A percentile compares a stretch with the other conserved stretches of the same genome.
phyloP scores from a whole-genome alignment of 2,113 vertebrate species.

The Bos javanicus region DNA sequence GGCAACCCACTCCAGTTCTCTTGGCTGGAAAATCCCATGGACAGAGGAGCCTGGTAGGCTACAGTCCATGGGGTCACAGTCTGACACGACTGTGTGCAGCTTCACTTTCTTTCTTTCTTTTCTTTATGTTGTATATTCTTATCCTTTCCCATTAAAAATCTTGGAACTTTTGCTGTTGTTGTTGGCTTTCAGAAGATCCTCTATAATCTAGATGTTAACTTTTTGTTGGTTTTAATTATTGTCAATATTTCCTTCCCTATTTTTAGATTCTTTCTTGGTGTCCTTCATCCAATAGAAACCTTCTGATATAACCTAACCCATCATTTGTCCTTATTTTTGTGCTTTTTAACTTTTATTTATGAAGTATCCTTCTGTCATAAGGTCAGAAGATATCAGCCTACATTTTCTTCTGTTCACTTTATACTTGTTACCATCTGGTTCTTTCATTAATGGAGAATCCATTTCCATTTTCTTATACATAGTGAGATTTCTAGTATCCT shows the following conservation, averaged over 20 bases:
- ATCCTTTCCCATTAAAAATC: neutral
- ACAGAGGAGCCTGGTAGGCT: neutral
- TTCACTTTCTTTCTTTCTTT: neutral
- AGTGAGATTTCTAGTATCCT: neutral
- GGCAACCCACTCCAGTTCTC: neutral
- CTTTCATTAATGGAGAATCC: neutral
- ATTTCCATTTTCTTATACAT: neutral
- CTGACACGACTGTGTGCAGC: fast-evolving
- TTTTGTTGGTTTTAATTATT: neutral
- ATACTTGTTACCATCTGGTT: neutral
- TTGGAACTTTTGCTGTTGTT: neutral
- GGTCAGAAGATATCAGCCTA: neutral
- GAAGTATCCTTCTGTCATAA: neutral
- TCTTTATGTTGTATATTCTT: neutral
- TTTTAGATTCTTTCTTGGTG: neutral
- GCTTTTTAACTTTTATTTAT: neutral
- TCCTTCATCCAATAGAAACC: neutral
- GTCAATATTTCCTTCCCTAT: neutral
- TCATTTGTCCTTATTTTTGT: neutral
- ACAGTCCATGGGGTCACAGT: neutral
- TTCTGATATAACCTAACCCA: neutral
- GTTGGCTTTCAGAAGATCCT: neutral
- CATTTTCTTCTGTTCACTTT: neutral
- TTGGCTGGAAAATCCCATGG: neutral
- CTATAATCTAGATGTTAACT: neutral